Evolutionary conservation across 2,113 vertebrate species (phyloP), one percentile per base, ranked within the genome.

Genomic region (Petaurus breviceps): DNA sequence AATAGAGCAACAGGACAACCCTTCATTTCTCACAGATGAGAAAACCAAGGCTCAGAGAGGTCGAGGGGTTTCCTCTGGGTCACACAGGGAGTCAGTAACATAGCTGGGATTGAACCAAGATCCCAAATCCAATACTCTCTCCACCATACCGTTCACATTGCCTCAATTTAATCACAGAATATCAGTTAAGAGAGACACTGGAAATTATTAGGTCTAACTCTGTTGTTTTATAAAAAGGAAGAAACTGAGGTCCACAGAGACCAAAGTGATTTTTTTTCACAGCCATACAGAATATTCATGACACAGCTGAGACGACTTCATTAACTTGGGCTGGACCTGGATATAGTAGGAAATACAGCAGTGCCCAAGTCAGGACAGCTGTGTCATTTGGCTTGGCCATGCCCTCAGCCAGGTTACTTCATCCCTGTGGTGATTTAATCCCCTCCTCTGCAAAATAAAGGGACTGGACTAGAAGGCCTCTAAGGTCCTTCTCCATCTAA

Each of bases 381-480:
- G 0, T 1, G 2, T 8, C 51, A 10, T 7, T 50, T 90, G 43
- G 11, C 19, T 49, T 19, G 43, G 14, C 19, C 24, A 0, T 16
- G 19, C 8, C 31, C 46, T 50, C 24, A 57, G 31, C 28, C 43
- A 1, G n/a, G 24, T 55, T 16, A 46, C 91, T 4, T 47, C 25
- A 46, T 37, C 0, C 7, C 26, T 90, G 55, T 31, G 28, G n/a
- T 19, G 89, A 55, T 46, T 90, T 11, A 11, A n/a, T 84, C 23
- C 28, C 11, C 49, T 1, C 0, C 26, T 7, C 89, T 14, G 50
- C 22, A 46, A 77, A 46, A 11, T 0, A 7, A 50, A 51, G 46
- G 90, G 92, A 47, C 24, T 10, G 6, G 24, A 19, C 57, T 43
- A 1, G 0, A 0, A 16, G 11, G 22, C 11, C 46, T 84, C 53